These are phyloP conservation scores for Sebastes minor DNA, from an alignment of 2,797 vertebrate species.

Conservation along the genomic window DNA sequence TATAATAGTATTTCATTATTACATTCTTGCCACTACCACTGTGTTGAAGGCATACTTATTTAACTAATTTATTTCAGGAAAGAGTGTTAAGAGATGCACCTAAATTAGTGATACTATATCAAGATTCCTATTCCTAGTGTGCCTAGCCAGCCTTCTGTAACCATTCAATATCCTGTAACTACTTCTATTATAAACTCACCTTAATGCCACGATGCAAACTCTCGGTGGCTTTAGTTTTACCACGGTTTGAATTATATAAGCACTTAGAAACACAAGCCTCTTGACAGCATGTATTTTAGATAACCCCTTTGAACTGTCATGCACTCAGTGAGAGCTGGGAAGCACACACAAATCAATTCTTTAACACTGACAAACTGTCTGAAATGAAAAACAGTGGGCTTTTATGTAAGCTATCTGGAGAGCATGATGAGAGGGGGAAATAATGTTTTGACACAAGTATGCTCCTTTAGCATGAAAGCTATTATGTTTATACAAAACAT, in stretches of 20 bases:
- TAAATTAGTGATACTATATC: background rate
- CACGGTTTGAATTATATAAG: conserved; percentile 53
- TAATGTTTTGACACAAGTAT: conserved; percentile 41
- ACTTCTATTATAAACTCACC: conserved; percentile 2
- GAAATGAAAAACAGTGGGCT: conserved; percentile 60
- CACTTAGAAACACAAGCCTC: conserved; percentile 40
- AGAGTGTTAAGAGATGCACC: background rate
- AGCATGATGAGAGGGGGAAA: conserved; percentile 34
- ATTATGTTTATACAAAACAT: background rate
- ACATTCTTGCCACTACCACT: background rate
- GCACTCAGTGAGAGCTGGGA: conserved; percentile 60
- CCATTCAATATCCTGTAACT: background rate
- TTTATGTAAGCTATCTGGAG: conserved; percentile 57
- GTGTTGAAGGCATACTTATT: background rate
- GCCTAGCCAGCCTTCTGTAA: background rate
- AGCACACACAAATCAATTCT: conserved; percentile 62
- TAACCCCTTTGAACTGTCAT: conserved; percentile 69
- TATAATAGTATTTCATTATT: background rate
- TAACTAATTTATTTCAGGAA: background rate
- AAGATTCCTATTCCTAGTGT: background rate
- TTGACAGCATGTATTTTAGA: conserved; percentile 64
- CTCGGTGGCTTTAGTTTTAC: conserved; percentile 26
- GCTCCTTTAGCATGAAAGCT: conserved; percentile 21
- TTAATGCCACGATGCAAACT: conserved; percentile 14
- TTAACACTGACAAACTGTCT: conserved; percentile 67